Evolutionary conservation across 2,888 invertebrate genomes (phyloP), one percentile per base, ranked within the genome.

Genomic region (Orchesella flavescens): DNA sequence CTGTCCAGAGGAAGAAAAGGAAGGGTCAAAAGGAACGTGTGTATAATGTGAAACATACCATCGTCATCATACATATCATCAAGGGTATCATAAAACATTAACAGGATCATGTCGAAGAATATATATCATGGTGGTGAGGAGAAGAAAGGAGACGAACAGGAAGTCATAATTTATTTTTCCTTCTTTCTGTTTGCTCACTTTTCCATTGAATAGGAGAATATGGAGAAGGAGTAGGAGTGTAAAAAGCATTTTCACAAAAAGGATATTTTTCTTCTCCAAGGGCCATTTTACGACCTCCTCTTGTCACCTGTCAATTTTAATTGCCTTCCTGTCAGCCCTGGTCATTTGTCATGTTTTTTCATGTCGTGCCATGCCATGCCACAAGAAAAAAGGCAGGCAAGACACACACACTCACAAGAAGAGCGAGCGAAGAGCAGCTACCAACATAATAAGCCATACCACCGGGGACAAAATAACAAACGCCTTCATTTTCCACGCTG

Each of bases 271-370:
- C 34, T 34, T 34, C 34, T 34, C 34, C 34, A 73, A 71, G 34
- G 63, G 12, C 63, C 23, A 24, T 74, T 74, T 74, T 74, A 74
- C 74, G 74, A 74, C 61, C 63, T 74, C 71, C 79, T 79, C 71
- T 79, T 79, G 71, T 71, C 79, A 79, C 79, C 79, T 79, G 79
- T 76, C 79, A 79, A 79, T 79, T 79, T 71, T 57, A 79, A 79
- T 79, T 79, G 79, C 71, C 79, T 79, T 69, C 69, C 71, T 79
- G 74, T 74, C 74, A 74, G 74, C 74, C 49, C 63, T 74, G 74
- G 63, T 74, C 74, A 74, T 74, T 74, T 74, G 74, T 74, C 74
- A 74, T 74, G 74, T 74, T 74, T 74, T 34, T 74, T 72, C 72
- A 59, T 72, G 19, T 69, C 53, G 53, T 53, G 69, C n/a, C 69